Evolutionary conservation across 2,113 vertebrate genomes (phyloP).

Genomic region (Probosciger aterrimus): DNA sequence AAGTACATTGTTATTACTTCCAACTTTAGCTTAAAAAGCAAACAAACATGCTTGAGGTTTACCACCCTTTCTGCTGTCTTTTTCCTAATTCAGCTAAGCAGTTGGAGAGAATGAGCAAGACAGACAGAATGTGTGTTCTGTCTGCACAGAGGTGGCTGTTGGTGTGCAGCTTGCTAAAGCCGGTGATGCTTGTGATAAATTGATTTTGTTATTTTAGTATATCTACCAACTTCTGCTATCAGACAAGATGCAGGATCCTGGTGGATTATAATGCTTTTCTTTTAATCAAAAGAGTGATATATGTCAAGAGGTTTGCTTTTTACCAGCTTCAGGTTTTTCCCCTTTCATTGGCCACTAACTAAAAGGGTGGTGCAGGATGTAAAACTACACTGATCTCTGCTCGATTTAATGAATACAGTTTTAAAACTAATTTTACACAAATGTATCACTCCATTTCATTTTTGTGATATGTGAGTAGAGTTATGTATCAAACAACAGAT

Average conservation of each 20-base stretch:
- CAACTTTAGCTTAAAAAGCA: background rate
- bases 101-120: background rate
- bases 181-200: accelerated
- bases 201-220: background rate
- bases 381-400: background rate
- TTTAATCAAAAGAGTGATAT: background rate
- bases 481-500: constrained; percentile 17
- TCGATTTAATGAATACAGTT: background rate
- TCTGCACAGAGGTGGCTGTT: accelerated
- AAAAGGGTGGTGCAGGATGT: background rate
- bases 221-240: background rate
- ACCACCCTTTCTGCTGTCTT: background rate
- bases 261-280: background rate
- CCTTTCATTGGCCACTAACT: background rate
- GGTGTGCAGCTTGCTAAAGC: background rate
- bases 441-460: background rate
- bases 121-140: background rate
- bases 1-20: background rate
- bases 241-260: background rate
- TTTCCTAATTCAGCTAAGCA: background rate
- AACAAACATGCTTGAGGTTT: background rate
- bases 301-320: background rate
- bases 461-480: background rate
- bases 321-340: background rate
- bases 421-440: constrained; percentile 4